Base-by-base conservation (phyloP, 2,113 vertebrate species). In the Scolopax mira region DNA sequence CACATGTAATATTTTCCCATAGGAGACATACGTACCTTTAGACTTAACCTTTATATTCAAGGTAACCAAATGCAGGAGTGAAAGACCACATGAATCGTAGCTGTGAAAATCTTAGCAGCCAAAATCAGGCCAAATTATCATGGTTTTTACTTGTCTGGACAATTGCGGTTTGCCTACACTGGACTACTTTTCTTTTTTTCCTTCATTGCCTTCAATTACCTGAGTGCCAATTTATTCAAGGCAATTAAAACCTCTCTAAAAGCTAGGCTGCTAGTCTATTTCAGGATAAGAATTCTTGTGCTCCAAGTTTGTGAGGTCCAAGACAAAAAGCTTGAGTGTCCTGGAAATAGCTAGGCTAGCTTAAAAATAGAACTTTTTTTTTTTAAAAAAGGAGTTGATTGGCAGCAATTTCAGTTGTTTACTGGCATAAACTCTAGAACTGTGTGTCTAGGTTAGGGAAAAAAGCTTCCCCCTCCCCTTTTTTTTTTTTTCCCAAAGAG, bases 181-280 rank as follows among this genome's bases (percentile, higher is more conserved):
- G 61, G 30, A 51, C 79, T 88, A 42, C 73, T 92, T 85, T 39
- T 54, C 25, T 92, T 87, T 79, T 77, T 90, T 91, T 61, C 58
- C 15, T 17, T 94, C 82, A 77, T 85, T 95, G 39, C 60, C 30
- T 88, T 84, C 79, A 96, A 31, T 90, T 94, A 85, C 55, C 52
- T 80, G 33, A 74, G 61, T 84, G 51, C 61, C 33, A 93, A 27
- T 74, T 94, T 71, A 93, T 64, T 74, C 12, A 78, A 88, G 82
- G 79, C 79, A 83, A 85, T 86, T 88, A 95, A 80, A 39, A 51
- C 41, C 48, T 60, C 37, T 79, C 55, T 62, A 71, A 67, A 91
- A 83, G 30, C 24, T 86, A 86, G 46, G 80, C 74, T 78, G 28
- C 22, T 73, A 88, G 64, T 61, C 64, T 65, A 81, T 79, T 87